A percentile compares a stretch with the other conserved stretches of the same genome.
Conservation (phyloP, 1,140 invertebrate species). For the Scylla paramamosain region DNA sequence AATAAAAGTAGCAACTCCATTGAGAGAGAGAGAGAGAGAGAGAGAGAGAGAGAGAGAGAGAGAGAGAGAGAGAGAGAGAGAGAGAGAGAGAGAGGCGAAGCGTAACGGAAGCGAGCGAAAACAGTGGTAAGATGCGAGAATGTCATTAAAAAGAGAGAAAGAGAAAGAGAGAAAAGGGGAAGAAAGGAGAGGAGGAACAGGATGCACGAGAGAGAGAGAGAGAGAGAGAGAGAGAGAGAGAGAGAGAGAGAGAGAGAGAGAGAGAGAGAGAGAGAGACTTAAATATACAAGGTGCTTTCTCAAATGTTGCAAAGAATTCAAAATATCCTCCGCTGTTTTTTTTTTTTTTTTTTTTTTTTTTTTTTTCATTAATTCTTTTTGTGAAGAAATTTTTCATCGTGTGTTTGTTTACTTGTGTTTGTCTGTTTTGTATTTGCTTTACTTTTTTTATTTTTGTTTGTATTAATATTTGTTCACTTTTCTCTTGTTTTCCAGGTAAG, state of each 20-base stretch:
- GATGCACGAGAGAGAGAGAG: not conserved
- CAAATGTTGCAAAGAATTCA: not conserved
- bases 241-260: slow-evolving; percentile 46
- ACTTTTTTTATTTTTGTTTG: too few relatives aligned
- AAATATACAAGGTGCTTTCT: not conserved
- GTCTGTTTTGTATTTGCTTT: too few relatives aligned
- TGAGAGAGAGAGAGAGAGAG: too few relatives aligned
- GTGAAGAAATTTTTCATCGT: too few relatives aligned
- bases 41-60: slow-evolving; percentile 14
- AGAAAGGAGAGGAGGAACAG: slow-evolving; percentile 11
- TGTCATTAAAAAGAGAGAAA: not conserved
- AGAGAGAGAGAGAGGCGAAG: slow-evolving; percentile 39
- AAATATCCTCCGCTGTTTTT: too few relatives aligned
- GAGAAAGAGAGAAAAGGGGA: not conserved
- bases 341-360: not conserved
- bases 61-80: slow-evolving; percentile 41
- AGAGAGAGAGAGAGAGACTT: not conserved
- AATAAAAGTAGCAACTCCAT: not conserved
- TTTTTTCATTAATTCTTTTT: not conserved
- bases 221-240: slow-evolving; percentile 40
- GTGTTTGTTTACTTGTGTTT: too few relatives aligned
- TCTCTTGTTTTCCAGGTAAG: too few relatives aligned
- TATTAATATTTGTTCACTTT: too few relatives aligned
- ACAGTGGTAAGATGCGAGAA: not conserved
- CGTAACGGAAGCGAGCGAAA: slow-evolving; percentile 1